Conservation (phyloP, 2,797 vertebrate species). For the Hyperoplus immaculatus region DNA sequence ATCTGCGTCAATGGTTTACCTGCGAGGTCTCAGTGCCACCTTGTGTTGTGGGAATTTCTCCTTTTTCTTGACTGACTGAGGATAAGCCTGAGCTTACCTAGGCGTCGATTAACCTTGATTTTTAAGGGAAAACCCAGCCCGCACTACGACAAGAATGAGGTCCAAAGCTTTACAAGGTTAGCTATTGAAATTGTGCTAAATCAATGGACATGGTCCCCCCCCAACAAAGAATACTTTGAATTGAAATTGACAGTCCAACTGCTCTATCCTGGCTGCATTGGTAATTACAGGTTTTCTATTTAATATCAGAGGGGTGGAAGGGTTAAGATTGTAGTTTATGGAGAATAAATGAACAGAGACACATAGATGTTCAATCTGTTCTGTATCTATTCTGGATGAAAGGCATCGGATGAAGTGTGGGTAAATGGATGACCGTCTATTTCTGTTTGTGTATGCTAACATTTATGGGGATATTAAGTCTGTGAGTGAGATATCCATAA, state of each 20-base stretch:
- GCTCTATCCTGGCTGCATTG: not conserved
- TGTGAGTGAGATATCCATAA: constrained; percentile 80
- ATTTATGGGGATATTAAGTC: constrained; percentile 82
- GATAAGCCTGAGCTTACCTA: not conserved
- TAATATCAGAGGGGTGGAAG: constrained; percentile 27
- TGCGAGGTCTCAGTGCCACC: constrained; percentile 75
- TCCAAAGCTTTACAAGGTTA: constrained; percentile 25
- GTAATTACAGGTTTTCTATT: constrained; percentile 33
- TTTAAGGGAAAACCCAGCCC: constrained; percentile 9
- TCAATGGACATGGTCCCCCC: constrained; percentile 5
- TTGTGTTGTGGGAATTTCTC: constrained; percentile 58
- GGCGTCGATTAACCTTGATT: not conserved
- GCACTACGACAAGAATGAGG: not conserved
- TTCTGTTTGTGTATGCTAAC: constrained; percentile 81
- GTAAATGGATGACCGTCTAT: constrained; percentile 75
- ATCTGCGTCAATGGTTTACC: constrained; percentile 63
- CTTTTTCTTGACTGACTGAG: constrained; percentile 10
- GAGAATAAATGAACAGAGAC: constrained; percentile 30
- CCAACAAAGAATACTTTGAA: constrained; percentile 25
- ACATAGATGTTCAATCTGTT: constrained; percentile 67
- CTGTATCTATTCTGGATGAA: constrained; percentile 62
- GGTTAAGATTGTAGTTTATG: constrained; percentile 28
- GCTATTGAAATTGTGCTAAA: constrained; percentile 12
- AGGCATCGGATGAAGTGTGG: constrained; percentile 67
- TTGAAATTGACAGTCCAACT: constrained; percentile 6